Conservation (phyloP, 2,113 vertebrate species). For the Solea solea region DNA sequence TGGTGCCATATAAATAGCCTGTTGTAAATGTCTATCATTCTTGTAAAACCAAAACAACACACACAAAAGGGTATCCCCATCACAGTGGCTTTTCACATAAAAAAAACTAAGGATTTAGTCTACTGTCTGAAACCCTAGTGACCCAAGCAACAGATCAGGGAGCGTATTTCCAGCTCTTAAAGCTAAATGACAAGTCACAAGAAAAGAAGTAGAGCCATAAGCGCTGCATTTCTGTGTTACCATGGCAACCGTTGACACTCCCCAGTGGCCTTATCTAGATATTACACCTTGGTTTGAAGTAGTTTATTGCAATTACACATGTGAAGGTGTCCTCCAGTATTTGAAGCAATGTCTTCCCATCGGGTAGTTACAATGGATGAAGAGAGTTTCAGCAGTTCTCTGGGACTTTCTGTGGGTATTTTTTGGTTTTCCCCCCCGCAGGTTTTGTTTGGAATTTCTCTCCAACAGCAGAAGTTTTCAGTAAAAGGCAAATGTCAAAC, state of each 20-base stretch:
- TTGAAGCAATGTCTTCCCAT: slow-evolving; percentile 7
- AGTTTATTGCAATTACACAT: slow-evolving; percentile 56
- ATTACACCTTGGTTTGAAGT: slow-evolving; percentile 43
- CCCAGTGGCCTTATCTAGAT: slow-evolving; percentile 35
- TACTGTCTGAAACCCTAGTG: slow-evolving; percentile 30
- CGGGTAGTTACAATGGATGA: neutral
- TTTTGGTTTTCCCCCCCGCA: too few species aligned
- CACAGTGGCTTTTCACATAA: slow-evolving; percentile 23
- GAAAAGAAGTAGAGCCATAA: slow-evolving; percentile 37
- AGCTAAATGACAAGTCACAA: slow-evolving; percentile 24
- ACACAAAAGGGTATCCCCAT: slow-evolving; percentile 40
- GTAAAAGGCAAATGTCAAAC: too few species aligned
- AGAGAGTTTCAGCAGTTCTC: too few species aligned
- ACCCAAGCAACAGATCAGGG: slow-evolving; percentile 28
- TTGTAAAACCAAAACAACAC: slow-evolving; percentile 27
- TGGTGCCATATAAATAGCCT: slow-evolving; percentile 42
- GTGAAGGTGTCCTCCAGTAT: slow-evolving; percentile 13
- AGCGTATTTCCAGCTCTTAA: slow-evolving; percentile 19
- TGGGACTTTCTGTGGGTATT: too few species aligned
- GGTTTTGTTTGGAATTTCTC: too few species aligned
- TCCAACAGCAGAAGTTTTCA: too few species aligned
- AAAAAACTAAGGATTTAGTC: slow-evolving; percentile 34
- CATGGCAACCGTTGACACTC: slow-evolving; percentile 59
- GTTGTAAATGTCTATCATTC: slow-evolving; percentile 54
- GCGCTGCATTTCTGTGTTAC: slow-evolving; percentile 45